Percentiles rank a stretch among this genome's conserved stretches.
phyloP scores from a whole-genome alignment of 1,140 invertebrate genomes.

The Odontomachus brunneus region DNA sequence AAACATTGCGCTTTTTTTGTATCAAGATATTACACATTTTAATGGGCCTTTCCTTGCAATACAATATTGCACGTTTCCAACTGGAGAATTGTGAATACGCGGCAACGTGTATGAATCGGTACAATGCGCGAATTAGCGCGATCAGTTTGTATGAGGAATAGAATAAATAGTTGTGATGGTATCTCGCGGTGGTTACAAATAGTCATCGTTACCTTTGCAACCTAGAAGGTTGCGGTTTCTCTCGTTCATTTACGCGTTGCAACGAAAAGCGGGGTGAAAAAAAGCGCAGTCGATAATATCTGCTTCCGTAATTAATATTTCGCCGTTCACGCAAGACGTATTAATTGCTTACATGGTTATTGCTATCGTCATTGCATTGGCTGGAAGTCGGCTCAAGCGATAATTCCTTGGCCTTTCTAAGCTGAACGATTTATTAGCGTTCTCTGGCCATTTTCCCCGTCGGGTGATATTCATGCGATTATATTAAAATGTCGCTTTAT shows the following conservation, averaged over 20 bases:
- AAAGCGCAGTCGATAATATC: constrained; percentile 21
- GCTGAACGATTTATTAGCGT: constrained; percentile 26
- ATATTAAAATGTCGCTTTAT: constrained; percentile 16
- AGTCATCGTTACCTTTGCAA: background rate
- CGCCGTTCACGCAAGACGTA: constrained; percentile 23
- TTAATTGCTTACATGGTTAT: constrained; percentile 34
- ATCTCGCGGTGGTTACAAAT: background rate
- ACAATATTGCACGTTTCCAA: too few relatives aligned
- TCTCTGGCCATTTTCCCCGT: constrained; percentile 29
- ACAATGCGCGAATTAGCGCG: background rate
- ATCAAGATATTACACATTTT: too few relatives aligned
- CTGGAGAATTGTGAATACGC: background rate
- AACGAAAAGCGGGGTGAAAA: constrained; percentile 6
- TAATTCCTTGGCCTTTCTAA: constrained; percentile 46
- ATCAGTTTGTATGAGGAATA: background rate
- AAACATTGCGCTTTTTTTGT: too few relatives aligned
- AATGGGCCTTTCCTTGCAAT: too few relatives aligned
- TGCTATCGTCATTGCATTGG: constrained; percentile 16
- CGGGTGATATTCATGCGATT: constrained; percentile 15
- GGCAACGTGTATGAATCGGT: background rate
- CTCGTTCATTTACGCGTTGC: background rate
- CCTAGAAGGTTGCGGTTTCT: background rate
- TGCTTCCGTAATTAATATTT: constrained; percentile 45
- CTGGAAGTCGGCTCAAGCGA: background rate
- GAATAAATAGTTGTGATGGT: background rate